These are phyloP conservation scores for Eupsilia transversa DNA, from an alignment of 2,888 invertebrate genomes.

Conservation along the genomic window DNA sequence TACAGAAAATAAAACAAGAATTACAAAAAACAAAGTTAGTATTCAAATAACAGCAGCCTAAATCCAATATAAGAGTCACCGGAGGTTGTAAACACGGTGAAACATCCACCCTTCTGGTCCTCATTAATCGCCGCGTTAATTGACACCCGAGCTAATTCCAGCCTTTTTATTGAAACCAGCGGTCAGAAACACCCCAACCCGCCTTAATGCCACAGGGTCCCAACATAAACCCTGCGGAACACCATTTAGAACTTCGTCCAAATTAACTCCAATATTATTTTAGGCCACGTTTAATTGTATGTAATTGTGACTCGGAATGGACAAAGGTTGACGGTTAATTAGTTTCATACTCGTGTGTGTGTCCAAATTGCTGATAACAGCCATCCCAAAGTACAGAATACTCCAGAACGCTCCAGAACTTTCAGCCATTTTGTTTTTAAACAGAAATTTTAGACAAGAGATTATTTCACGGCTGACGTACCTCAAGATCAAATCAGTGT, in stretches of 20 bases:
- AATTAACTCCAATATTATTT: slow-evolving; percentile 77
- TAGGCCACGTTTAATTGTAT: slow-evolving; percentile 75
- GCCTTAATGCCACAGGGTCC: slow-evolving; percentile 55
- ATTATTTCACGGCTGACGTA: slow-evolving; percentile 56
- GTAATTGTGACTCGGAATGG: slow-evolving; percentile 72
- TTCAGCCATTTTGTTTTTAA: slow-evolving; percentile 57
- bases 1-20: slow-evolving; percentile 6
- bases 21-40: slow-evolving; percentile 17
- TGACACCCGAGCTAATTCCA: slow-evolving; percentile 59
- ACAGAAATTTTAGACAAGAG: slow-evolving; percentile 40
- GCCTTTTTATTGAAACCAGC: slow-evolving; percentile 67
- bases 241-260: slow-evolving; percentile 71
- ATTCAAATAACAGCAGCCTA: slow-evolving; percentile 21
- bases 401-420: slow-evolving; percentile 39
- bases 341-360: slow-evolving; percentile 58
- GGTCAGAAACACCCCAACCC: slow-evolving; percentile 48
- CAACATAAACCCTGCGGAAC: slow-evolving; percentile 63
- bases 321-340: slow-evolving; percentile 71
- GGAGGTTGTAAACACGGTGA: slow-evolving; percentile 48
- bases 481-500: slow-evolving; percentile 54
- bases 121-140: slow-evolving; percentile 67
- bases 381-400: slow-evolving; percentile 25
- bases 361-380: slow-evolving; percentile 58
- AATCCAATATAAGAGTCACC: slow-evolving; percentile 39
- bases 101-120: slow-evolving; percentile 46